phyloP scores from a whole-genome alignment of 2,113 vertebrate genomes.

The Brachypodius melanocephalos region DNA sequence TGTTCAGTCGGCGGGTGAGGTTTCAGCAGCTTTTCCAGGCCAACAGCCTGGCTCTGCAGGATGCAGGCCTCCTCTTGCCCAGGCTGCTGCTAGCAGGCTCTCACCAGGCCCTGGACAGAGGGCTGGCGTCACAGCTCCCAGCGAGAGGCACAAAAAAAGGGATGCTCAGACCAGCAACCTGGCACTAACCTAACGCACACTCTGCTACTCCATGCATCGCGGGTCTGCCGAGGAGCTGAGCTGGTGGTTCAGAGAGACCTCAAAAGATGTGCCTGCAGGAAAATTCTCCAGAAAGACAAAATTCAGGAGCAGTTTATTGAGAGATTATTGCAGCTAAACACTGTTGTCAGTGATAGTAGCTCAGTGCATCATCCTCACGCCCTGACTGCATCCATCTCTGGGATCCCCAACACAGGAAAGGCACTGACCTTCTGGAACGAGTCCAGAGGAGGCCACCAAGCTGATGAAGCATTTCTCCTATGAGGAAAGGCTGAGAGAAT shows the following conservation, averaged over 20 bases:
- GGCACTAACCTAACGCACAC: neutral
- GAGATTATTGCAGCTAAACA: neutral
- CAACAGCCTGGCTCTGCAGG: neutral
- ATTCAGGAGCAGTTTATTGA: neutral
- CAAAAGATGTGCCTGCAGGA: neutral
- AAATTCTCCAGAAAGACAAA: neutral
- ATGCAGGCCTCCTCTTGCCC: neutral
- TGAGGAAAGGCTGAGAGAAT: neutral
- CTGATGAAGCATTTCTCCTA: neutral
- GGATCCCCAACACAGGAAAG: too few species aligned
- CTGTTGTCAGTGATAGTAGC: accelerated
- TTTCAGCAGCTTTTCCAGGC: neutral
- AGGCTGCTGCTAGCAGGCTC: neutral
- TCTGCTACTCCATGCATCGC: neutral
- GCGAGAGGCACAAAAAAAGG: neutral
- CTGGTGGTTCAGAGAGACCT: neutral
- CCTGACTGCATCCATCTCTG: neutral
- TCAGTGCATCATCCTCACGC: neutral
- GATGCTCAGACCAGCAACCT: neutral
- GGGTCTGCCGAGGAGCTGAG: neutral
- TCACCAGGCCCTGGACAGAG: neutral
- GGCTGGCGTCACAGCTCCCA: neutral
- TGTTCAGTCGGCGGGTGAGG: accelerated
- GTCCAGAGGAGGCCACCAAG: neutral
- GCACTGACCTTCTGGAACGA: neutral